Evolutionary conservation across 1,140 invertebrate species (phyloP), one percentile per base, ranked within the genome.

Genomic region (Drosophila ogumai): DNA sequence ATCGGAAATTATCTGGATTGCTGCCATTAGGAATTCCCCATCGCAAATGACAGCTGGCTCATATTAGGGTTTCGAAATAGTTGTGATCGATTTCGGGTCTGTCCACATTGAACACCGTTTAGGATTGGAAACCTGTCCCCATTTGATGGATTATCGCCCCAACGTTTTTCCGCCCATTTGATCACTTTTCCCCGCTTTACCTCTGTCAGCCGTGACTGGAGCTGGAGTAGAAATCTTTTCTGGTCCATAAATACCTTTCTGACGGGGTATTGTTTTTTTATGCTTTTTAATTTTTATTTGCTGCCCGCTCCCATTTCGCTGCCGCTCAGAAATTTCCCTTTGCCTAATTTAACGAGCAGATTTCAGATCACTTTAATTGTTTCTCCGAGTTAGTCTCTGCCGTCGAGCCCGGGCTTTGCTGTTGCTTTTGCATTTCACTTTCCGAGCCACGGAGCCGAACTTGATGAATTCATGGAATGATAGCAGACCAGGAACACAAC

Each of bases 351-450:
- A 88, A 84, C 77, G 85, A 59, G 61, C 60, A 87, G 84, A 84
- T 84, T 87, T 84, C 63, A 90, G 84, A 87, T 87, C 84, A 69
- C 38, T 80, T 88, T 87, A 88, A 87, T 87, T 84, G 80, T 80
- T 82, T 76, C 46, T 67, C 56, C 38, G 36, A 40, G 40, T 58
- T 6, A n/a, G 47, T 50, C 50, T 52, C 50, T 36, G 50, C 6
- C 32, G 12, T 54, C 31, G 31, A 54, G 50, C 32, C 36, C 9
- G 4, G 28, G 22, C 22, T 6, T 44, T 12, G 44, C 44, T 34
- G 34, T 54, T 36, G 50, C 50, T 54, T 49, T 55, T 56, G 75
- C 79, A 67, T 87, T 87, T 87, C 84, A 87, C 84, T 87, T 88
- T 87, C 84, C 54, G 55, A 80, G 77, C 65, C 63, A 63, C 19